Percentiles rank a stretch among this genome's conserved stretches.
phyloP scores from a whole-genome alignment of 2,113 vertebrate species.

The Sigmodon hispidus region DNA sequence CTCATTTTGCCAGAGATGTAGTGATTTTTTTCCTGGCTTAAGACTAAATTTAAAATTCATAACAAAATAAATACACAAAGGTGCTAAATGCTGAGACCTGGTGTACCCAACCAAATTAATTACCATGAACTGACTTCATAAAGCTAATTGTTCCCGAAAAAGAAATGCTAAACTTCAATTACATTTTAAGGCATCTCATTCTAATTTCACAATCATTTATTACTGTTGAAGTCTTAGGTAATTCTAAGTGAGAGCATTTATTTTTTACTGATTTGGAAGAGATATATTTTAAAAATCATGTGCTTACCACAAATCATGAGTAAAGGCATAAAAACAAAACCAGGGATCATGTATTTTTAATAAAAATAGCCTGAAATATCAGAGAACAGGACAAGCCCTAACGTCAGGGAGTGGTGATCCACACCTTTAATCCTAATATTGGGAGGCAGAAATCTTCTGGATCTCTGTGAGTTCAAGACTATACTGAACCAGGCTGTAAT shows the following conservation, averaged over 20 bases:
- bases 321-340: neutral
- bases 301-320: neutral
- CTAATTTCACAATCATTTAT: slow-evolving; percentile 41
- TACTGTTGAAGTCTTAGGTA: slow-evolving; percentile 35
- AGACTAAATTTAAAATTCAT: slow-evolving; percentile 57
- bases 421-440: no score
- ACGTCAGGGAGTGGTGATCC: no score
- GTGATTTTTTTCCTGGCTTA: slow-evolving; percentile 40
- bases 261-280: slow-evolving; percentile 19
- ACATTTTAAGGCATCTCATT: slow-evolving; percentile 45
- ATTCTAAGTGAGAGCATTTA: neutral
- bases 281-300: neutral
- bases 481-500: no score
- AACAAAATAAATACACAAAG: slow-evolving; percentile 56
- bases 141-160: slow-evolving; percentile 63
- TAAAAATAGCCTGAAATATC: no score
- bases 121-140: slow-evolving; percentile 41
- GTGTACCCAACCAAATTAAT: slow-evolving; percentile 64
- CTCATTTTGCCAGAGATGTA: slow-evolving; percentile 13
- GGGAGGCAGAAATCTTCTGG: no score
- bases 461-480: no score
- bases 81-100: slow-evolving; percentile 55
- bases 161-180: slow-evolving; percentile 67
- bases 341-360: no score
- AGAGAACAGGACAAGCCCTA: no score